Percentiles rank a stretch among this genome's conserved stretches.
Conservation (phyloP, 2,113 vertebrate genomes). For the Aplodontia rufa region DNA sequence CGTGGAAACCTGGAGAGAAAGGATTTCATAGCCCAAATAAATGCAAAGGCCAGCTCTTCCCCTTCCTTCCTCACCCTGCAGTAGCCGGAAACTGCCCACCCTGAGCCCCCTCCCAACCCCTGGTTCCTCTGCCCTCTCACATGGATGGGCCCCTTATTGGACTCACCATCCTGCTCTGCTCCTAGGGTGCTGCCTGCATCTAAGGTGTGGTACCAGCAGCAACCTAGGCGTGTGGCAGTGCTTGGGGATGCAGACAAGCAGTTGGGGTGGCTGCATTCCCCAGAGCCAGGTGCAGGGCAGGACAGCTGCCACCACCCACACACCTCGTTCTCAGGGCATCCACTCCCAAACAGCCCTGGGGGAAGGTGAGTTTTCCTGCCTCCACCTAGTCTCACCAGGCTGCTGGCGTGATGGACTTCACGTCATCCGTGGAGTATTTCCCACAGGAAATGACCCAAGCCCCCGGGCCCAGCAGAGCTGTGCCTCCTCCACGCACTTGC, state of each 20-base stretch:
- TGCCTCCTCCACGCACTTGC: neutral
- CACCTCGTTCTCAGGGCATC: neutral
- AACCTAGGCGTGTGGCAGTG: neutral
- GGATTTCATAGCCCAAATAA: neutral
- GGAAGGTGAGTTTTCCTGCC: neutral
- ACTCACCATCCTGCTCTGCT: neutral
- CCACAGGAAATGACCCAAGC: neutral
- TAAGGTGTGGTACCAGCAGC: neutral
- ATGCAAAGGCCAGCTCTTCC: neutral
- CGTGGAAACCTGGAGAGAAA: neutral
- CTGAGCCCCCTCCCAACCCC: neutral
- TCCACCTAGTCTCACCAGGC: neutral
- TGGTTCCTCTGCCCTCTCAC: neutral
- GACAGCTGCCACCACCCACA: neutral
- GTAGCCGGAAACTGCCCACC: neutral
- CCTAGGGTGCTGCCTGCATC: too few relatives aligned
- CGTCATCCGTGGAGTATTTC: too few relatives aligned
- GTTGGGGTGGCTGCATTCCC: neutral
- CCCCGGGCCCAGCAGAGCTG: neutral
- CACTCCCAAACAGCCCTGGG: neutral
- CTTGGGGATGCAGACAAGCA: neutral
- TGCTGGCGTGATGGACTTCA: neutral
- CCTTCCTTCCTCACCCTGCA: neutral
- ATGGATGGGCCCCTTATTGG: too few relatives aligned
- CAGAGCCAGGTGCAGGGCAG: neutral